Percentiles rank a stretch among this genome's conserved stretches.
Conservation (phyloP, 2,113 vertebrate genomes). For the Bombycilla garrulus region DNA sequence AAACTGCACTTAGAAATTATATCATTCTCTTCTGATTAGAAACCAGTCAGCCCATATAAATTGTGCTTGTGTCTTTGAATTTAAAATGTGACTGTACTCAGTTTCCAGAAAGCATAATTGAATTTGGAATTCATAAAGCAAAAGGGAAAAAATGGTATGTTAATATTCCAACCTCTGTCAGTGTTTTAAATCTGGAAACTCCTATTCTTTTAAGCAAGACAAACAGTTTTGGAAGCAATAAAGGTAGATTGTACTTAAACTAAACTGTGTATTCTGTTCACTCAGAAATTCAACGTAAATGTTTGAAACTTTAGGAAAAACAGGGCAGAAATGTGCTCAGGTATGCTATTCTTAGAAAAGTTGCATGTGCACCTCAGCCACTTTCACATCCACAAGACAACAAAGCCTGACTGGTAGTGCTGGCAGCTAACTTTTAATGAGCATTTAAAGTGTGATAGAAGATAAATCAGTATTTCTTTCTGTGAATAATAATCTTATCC, state of each 20-base stretch:
- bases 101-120: neutral
- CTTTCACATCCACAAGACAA: neutral
- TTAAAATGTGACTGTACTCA: neutral
- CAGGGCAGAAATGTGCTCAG: constrained; percentile 36
- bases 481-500: constrained; percentile 20
- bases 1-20: neutral
- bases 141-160: neutral
- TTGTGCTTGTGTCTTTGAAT: neutral
- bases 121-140: neutral
- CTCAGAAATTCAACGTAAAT: constrained; percentile 2
- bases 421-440: neutral
- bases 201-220: neutral
- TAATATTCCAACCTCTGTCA: neutral
- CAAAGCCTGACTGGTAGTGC: neutral
- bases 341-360: constrained; percentile 18
- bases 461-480: neutral
- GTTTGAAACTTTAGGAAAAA: constrained; percentile 28
- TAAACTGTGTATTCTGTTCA: neutral
- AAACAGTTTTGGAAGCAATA: neutral
- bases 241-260: neutral
- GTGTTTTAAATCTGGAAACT: neutral
- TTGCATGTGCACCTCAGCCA: neutral
- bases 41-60: neutral
- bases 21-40: neutral
- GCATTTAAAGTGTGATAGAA: constrained; percentile 12